phyloP scores from a whole-genome alignment of 2,888 invertebrate species.

The Cephus sareptanus region DNA sequence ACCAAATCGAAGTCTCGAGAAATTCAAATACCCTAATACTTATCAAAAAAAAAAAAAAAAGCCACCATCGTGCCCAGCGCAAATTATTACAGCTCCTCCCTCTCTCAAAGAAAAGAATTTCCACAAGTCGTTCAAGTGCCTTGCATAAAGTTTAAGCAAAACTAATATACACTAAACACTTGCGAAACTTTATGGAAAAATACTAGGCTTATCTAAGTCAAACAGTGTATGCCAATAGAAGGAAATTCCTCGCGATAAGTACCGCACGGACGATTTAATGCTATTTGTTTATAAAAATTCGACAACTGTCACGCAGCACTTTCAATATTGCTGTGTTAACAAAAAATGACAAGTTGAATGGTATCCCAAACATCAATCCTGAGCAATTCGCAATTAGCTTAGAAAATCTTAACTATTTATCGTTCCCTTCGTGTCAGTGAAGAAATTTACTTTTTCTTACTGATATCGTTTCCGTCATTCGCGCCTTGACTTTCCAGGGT shows the following conservation, averaged over 20 bases:
- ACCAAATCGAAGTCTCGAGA: not conserved
- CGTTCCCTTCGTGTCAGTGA: not conserved
- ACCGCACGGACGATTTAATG: not conserved
- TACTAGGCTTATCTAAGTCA: not conserved
- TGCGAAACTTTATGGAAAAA: not conserved
- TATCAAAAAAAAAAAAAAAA: not conserved
- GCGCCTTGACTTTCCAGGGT: too few species aligned
- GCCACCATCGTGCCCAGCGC: not conserved
- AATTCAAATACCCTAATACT: not conserved
- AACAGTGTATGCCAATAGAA: not conserved
- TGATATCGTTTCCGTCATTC: too few species aligned
- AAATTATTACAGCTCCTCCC: not conserved
- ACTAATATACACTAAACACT: not conserved
- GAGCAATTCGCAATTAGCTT: not conserved
- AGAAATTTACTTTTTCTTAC: too few species aligned
- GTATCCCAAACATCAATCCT: not conserved
- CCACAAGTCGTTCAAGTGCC: not conserved
- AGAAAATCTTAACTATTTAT: not conserved
- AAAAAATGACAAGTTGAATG: not conserved
- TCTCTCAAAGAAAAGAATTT: not conserved
- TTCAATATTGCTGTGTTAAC: not conserved
- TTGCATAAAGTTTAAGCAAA: not conserved
- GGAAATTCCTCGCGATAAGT: not conserved
- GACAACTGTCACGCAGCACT: not conserved
- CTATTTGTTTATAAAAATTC: not conserved